Percentiles rank a stretch among this genome's conserved stretches.
Evolutionary conservation across 2,888 invertebrate species (phyloP).

Genomic region (Fragum sueziense): DNA sequence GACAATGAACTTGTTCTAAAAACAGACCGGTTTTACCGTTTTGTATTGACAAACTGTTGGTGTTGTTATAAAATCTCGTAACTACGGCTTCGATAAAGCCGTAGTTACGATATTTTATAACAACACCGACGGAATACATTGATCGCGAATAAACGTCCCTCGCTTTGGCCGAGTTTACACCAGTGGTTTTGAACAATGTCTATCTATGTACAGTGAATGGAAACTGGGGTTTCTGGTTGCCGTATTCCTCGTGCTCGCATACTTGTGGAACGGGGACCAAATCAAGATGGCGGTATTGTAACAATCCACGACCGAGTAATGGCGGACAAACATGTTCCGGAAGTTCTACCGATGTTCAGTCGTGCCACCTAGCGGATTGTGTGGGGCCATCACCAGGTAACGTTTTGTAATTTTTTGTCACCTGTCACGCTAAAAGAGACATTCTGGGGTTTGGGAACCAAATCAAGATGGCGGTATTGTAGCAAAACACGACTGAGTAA

Average conservation of each 20-base stretch:
- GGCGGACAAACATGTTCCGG: conserved; percentile 44
- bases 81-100: too few relatives aligned
- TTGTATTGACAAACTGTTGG: too few relatives aligned
- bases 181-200: background rate
- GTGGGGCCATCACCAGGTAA: conserved; percentile 47
- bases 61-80: too few relatives aligned
- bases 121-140: too few relatives aligned
- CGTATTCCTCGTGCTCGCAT: conserved; percentile 42
- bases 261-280: conserved; percentile 53
- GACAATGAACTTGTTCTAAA: too few relatives aligned
- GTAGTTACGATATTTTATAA: too few relatives aligned
- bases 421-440: too few relatives aligned
- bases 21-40: too few relatives aligned
- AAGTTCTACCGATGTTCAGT: conserved; percentile 30
- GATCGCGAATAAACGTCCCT: background rate
- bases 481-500: conserved; percentile 47
- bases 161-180: background rate
- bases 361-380: conserved; percentile 39
- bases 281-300: conserved; percentile 55
- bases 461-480: conserved; percentile 56
- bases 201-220: conserved; percentile 37
- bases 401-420: too few relatives aligned
- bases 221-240: conserved; percentile 51
- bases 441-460: conserved; percentile 51
- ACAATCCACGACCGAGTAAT: conserved; percentile 47